Evolutionary conservation across 92 coral and sea anemone genomes (phyloP), one percentile per base, ranked within the genome.

Genomic region (Muricea muricata): DNA sequence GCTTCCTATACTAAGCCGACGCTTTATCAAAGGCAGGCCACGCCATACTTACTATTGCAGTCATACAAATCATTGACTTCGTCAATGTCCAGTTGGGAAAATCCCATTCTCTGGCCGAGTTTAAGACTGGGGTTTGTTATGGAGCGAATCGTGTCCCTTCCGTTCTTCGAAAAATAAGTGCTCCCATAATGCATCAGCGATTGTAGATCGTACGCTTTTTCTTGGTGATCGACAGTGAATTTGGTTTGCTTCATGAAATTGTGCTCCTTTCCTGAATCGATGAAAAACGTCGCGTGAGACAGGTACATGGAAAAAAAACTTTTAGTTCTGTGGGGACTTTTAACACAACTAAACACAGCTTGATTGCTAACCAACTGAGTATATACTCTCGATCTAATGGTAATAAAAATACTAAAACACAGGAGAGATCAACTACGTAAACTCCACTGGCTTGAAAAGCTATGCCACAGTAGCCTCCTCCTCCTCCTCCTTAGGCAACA

Each of bases 171-270:
- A 86, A 93, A 95, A 60, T 84, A 80, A 23, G 86, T 83, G 31
- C 82, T 83, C 5, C 97, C 95, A 78, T 95, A 95, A 74, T 95
- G 97, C 98, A 95, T 95, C 47, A 93, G 80, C 78, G 95, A 91
- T 69, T 91, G 88, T 70, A 89, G 93, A 70, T 95, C 98, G 40
- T 95, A 95, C 0, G 98, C 93, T 5, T 93, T 89, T 45, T 87
- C 82, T 7, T 87, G 87, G 0, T 87, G 66, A 82, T 95, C 98
- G 20, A 93, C 54, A 52, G 34, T 75, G 46, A 88, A 87, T 10
- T 91, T 91, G 32, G 84, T 80, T 84, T 91, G 86, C 63, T 93
- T 95, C 75, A 75, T 88, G 32, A 95, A 95, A 81, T 95, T 93
- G 85, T 89, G 90, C 24, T 81, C 82, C 48, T 82, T 65, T 0